phyloP scores from a whole-genome alignment of 2,888 invertebrate genomes.

The Cepaea hortensis region DNA sequence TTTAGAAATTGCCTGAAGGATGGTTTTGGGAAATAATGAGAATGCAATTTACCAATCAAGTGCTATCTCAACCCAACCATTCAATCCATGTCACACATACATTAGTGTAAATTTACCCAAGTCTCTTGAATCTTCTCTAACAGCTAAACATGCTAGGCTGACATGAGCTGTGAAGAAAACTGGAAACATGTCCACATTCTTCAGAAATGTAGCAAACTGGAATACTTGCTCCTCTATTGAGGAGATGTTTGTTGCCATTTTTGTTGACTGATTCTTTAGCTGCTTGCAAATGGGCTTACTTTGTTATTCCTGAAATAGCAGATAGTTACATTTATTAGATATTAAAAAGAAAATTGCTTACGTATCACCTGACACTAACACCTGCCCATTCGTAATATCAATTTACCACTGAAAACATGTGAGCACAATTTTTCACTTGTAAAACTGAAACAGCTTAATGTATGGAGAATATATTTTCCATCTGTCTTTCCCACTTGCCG shows the following conservation, averaged over 20 bases:
- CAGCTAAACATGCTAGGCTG: constrained; percentile 21
- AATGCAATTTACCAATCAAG: too few species aligned
- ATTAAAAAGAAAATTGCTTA: too few species aligned
- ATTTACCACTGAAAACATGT: too few species aligned
- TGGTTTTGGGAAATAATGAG: too few species aligned
- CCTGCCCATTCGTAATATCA: too few species aligned
- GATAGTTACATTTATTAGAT: background rate
- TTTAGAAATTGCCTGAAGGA: too few species aligned
- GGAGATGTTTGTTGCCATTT: background rate
- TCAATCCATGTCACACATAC: background rate
- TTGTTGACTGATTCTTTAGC: background rate
- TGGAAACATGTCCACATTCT: constrained; percentile 47
- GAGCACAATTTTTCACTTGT: too few species aligned
- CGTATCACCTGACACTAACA: too few species aligned
- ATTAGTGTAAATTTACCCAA: constrained; percentile 26
- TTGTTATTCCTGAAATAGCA: background rate
- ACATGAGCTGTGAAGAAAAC: constrained; percentile 46
- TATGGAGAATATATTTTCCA: too few species aligned
- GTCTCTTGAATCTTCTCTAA: constrained; percentile 47
- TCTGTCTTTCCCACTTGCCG: too few species aligned
- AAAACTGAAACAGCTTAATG: too few species aligned
- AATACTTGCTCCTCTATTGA: background rate
- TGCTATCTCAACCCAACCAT: too few species aligned
- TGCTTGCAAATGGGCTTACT: background rate
- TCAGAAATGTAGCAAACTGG: constrained; percentile 31